A percentile compares a stretch with the other conserved stretches of the same genome.
phyloP scores from a whole-genome alignment of 2,113 vertebrate species.

The Spermophilus dauricus region DNA sequence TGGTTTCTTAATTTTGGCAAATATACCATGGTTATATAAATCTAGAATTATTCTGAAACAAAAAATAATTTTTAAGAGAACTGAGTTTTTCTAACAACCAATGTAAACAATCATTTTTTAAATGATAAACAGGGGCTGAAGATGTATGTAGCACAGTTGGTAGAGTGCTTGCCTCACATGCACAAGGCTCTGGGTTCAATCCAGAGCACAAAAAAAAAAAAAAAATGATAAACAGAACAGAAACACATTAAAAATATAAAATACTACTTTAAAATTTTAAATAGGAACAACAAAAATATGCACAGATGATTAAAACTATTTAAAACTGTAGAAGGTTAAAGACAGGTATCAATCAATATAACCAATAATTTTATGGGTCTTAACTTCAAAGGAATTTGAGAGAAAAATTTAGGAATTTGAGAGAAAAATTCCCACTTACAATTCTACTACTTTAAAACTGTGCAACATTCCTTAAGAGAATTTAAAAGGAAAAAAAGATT shows the following conservation, averaged over 20 bases:
- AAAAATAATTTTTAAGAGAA: too few species aligned
- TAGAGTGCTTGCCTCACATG: too few species aligned
- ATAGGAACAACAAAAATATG: not conserved
- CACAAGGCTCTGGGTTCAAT: too few species aligned
- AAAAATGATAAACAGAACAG: not conserved
- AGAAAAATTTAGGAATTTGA: not conserved
- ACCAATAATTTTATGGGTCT: not conserved
- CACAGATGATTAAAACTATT: not conserved
- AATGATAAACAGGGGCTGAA: too few species aligned
- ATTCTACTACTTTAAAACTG: conserved; percentile 13
- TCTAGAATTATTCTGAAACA: too few species aligned
- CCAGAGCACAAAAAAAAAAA: too few species aligned
- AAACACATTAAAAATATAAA: not conserved
- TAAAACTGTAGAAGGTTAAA: not conserved
- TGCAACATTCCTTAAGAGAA: not conserved
- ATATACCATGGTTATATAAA: too few species aligned
- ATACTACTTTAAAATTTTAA: not conserved
- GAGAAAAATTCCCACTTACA: not conserved
- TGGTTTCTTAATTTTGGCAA: too few species aligned
- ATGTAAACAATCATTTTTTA: not conserved
- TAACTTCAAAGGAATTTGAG: conserved; percentile 28
- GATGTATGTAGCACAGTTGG: too few species aligned
- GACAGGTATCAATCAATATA: not conserved
- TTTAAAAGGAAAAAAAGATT: not conserved
- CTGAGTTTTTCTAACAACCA: not conserved